Percentiles rank a stretch among this genome's conserved stretches.
Evolutionary conservation across 2,797 vertebrate species (phyloP).

Genomic region (Molossus molossus): DNA sequence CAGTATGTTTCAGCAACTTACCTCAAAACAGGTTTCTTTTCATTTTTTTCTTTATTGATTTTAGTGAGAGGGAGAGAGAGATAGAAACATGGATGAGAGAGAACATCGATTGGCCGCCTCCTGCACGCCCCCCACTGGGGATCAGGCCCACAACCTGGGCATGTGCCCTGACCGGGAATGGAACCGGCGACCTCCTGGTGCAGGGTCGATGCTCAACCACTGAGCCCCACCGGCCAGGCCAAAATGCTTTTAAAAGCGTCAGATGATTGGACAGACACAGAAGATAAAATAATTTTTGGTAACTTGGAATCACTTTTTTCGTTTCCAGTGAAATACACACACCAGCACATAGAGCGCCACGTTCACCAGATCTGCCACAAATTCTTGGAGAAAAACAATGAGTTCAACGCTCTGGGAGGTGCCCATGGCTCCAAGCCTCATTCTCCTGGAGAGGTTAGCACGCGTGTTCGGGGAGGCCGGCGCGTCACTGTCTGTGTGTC

Average conservation of each 20-base stretch:
- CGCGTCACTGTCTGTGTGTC: rapidly evolving
- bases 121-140: no score
- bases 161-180: no score
- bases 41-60: no score
- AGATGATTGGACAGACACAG: neutral
- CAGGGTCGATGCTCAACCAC: no score
- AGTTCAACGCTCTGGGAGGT: rapidly evolving
- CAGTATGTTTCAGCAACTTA: neutral
- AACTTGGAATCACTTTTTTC: neutral
- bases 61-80: no score
- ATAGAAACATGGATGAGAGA: no score
- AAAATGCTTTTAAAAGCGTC: neutral
- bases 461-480: rapidly evolving
- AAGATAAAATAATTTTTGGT: neutral
- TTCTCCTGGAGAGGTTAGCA: neutral
- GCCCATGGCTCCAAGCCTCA: rapidly evolving
- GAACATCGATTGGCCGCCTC: no score
- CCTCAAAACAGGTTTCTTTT: neutral
- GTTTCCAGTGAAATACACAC: neutral
- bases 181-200: no score
- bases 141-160: no score
- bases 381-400: neutral
- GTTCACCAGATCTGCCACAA: no score
- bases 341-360: rapidly evolving
- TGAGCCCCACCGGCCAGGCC: no score